Conservation (phyloP, 2,888 invertebrate species). For the Drosophila prostipennis region DNA sequence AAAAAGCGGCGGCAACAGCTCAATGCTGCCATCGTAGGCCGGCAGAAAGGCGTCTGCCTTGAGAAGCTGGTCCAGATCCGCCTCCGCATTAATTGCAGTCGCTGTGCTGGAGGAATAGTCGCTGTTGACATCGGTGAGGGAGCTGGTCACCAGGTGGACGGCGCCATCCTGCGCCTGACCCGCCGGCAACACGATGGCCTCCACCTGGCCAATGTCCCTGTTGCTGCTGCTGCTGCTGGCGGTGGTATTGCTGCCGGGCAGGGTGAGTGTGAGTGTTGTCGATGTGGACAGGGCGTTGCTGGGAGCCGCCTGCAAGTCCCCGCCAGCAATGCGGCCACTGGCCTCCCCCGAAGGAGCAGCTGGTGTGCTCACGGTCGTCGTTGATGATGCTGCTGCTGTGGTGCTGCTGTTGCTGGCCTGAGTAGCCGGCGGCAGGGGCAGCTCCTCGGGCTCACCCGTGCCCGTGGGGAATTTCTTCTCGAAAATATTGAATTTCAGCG, state of each 20-base stretch:
- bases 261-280: constrained; percentile 24
- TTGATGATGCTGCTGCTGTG: constrained; percentile 21
- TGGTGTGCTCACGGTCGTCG: constrained; percentile 11
- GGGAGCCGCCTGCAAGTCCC: constrained; percentile 56
- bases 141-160: constrained; percentile 71
- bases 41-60: constrained; percentile 78
- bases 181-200: constrained; percentile 81
- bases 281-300: constrained; percentile 55
- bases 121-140: constrained; percentile 39
- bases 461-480: constrained; percentile 78
- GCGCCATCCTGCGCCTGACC: constrained; percentile 14
- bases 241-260: background rate
- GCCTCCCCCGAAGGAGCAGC: background rate
- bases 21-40: constrained; percentile 53
- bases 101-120: background rate
- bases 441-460: constrained; percentile 37
- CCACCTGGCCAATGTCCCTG: constrained; percentile 62
- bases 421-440: background rate
- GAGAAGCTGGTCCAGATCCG: constrained; percentile 69
- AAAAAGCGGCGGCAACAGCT: constrained; percentile 48
- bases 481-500: constrained; percentile 83
- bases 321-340: constrained; percentile 42
- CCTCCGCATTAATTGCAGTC: constrained; percentile 18
- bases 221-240: background rate
- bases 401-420: constrained; percentile 4